Percentiles rank a stretch among this genome's conserved stretches.
Conservation (phyloP, 2,797 vertebrate species). For the Sebastes umbrosus region DNA sequence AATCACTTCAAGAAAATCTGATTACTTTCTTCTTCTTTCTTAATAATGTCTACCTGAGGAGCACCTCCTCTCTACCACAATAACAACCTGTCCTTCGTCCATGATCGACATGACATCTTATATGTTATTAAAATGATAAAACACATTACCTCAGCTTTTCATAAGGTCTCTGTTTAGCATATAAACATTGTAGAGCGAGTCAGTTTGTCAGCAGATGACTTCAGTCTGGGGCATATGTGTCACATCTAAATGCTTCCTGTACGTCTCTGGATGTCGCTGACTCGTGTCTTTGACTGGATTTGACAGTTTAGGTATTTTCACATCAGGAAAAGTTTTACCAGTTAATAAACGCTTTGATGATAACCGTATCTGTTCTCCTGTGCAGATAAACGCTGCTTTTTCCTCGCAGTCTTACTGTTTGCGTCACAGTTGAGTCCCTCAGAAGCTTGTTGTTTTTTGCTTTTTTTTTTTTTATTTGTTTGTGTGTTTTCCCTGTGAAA, state of each 20-base stretch:
- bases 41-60: constrained; percentile 34
- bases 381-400: constrained; percentile 22
- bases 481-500: neutral
- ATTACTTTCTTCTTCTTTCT: constrained; percentile 30
- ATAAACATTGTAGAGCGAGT: constrained; percentile 46
- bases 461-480: neutral
- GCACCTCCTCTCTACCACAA: constrained; percentile 1
- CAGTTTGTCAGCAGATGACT: constrained; percentile 35
- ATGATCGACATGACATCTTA: constrained; percentile 2
- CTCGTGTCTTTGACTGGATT: constrained; percentile 1
- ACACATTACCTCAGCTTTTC: constrained; percentile 44
- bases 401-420: constrained; percentile 11
- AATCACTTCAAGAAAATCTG: constrained; percentile 12
- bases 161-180: constrained; percentile 59
- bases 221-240: neutral
- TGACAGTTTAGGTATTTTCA: neutral
- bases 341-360: constrained; percentile 25
- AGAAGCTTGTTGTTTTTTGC: neutral
- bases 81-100: constrained; percentile 40
- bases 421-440: constrained; percentile 18
- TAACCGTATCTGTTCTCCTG: neutral
- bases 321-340: constrained; percentile 3
- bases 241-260: constrained; percentile 17
- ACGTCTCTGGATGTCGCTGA: neutral
- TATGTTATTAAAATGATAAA: constrained; percentile 40